A percentile compares a stretch with the other conserved stretches of the same genome.
phyloP scores from a whole-genome alignment of 2,888 invertebrate species.

The Drosophila neotestacea region DNA sequence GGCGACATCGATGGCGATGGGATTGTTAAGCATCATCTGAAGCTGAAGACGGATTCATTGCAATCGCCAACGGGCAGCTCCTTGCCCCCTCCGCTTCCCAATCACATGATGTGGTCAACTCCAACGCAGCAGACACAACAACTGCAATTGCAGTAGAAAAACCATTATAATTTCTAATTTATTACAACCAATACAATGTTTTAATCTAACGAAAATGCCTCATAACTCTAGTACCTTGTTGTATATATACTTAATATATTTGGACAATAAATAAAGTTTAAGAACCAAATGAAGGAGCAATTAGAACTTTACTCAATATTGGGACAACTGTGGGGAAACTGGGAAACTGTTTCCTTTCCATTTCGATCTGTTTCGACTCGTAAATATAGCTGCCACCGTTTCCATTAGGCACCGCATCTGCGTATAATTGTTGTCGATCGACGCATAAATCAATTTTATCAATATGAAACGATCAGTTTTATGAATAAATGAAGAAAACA shows the following conservation, averaged over 20 bases:
- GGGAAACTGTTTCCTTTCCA: background rate
- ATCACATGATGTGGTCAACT: conserved; percentile 71
- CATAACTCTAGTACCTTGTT: conserved; percentile 77
- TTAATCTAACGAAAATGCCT: conserved; percentile 64
- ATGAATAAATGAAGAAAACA: conserved; percentile 67
- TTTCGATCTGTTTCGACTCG: background rate
- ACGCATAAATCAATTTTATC: conserved; percentile 83
- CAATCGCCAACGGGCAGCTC: conserved; percentile 27
- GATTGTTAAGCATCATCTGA: conserved; percentile 56
- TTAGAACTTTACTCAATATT: background rate
- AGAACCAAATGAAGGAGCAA: conserved; percentile 30
- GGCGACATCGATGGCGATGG: conserved; percentile 91
- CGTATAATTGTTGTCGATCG: conserved; percentile 79
- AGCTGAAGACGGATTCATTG: conserved; percentile 64
- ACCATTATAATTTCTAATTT: conserved; percentile 48
- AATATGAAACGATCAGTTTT: conserved; percentile 80
- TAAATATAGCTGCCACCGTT: conserved; percentile 60
- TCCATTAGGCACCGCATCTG: conserved; percentile 82
- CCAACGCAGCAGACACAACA: conserved; percentile 50
- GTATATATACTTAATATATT: conserved; percentile 52
- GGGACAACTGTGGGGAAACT: background rate
- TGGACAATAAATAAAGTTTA: conserved; percentile 77
- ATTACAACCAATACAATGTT: conserved; percentile 51
- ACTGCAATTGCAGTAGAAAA: conserved; percentile 24
- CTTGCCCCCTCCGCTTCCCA: conserved; percentile 65